Base-by-base conservation (phyloP, 2,888 invertebrate genomes). In the Podabrus alpinus region DNA sequence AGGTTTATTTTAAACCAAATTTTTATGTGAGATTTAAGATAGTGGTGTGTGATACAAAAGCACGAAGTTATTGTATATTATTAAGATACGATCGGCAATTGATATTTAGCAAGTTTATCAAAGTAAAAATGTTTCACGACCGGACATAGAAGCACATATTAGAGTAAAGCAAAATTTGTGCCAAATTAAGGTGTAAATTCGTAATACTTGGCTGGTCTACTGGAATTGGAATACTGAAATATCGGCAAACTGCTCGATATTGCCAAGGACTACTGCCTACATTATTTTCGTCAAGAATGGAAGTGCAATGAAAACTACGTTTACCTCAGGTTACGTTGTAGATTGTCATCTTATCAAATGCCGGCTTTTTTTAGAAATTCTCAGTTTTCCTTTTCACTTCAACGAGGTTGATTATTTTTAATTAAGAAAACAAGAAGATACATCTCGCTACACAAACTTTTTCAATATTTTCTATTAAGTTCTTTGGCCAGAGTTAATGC, bases 241-340 rank as follows among this genome's bases (percentile, higher is more conserved):
- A 75, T 77, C 73, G 77, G 77, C 72, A 77, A 77, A 77, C 77
- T 77, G 77, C 73, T 77, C 77, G 75, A 77, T 77, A 77, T 72
- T 74, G 69, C 77, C 77, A 77, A 77, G 77, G 77, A 68, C 74
- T 74, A 71, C 29, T 45, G 45, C 45, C 45, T 45, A 66, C 73
- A 68, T 72, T 73, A 74, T 60, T 60, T 68, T 62, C 29, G 25
- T 69, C 24, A 69, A 69, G 69, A 69, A 69, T 45, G n/a, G 45
- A 45, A 45, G 45, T 45, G 45, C 45, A 45, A n/a, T 45, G 45
- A 45, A 45, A 45, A 45, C 45, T 45, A 45, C 45, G 45, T 45
- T 45, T 45, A 45, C 45, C 45, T 45, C 45, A 45, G 45, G 45
- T 45, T 45, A 45, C 45, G 45, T 7, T 45, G n/a, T 45, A 45